Conservation (phyloP, 2,888 invertebrate species). For the Coronaproctus castanopsis region DNA sequence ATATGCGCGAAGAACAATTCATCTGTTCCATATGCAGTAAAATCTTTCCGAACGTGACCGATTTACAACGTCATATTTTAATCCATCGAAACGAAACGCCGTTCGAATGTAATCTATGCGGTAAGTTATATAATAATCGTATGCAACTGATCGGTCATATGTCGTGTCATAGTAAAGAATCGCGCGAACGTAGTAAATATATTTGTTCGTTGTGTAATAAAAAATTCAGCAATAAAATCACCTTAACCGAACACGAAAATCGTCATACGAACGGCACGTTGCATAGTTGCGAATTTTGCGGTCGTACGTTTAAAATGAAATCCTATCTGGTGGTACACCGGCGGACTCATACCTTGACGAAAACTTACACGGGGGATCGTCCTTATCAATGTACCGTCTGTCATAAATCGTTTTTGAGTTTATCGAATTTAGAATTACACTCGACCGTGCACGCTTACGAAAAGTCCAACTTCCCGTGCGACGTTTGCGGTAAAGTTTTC, state of each 20-base stretch:
- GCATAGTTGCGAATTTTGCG: conserved; percentile 18
- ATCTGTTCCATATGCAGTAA: conserved; percentile 16
- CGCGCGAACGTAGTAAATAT: conserved; percentile 16
- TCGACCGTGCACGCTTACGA: conserved; percentile 17
- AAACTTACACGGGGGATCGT: conserved; percentile 17
- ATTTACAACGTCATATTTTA: conserved; percentile 16
- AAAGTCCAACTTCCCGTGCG: conserved; percentile 17
- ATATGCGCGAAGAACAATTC: conserved; percentile 15
- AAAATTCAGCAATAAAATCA: conserved; percentile 16
- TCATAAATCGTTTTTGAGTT: conserved; percentile 17
- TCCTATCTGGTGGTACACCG: conserved; percentile 17
- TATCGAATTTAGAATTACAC: conserved; percentile 17
- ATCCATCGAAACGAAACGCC: conserved; percentile 15
- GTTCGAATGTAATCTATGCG: conserved; percentile 16
- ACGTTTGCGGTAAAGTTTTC: conserved; percentile 18
- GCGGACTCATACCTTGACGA: conserved; percentile 17
- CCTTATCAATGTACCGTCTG: conserved; percentile 16
- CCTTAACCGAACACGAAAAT: conserved; percentile 14
- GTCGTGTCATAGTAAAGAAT: conserved; percentile 17
- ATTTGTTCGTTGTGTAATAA: conserved; percentile 16
- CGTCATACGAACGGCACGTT: conserved; percentile 16
- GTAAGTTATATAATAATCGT: conserved; percentile 16
- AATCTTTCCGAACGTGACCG: conserved; percentile 13
- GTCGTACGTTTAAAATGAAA: conserved; percentile 17
- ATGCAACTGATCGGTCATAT: conserved; percentile 18